Evolutionary conservation across 1,140 invertebrate genomes (phyloP), one percentile per base, ranked within the genome.

Genomic region (Papilio machaon): DNA sequence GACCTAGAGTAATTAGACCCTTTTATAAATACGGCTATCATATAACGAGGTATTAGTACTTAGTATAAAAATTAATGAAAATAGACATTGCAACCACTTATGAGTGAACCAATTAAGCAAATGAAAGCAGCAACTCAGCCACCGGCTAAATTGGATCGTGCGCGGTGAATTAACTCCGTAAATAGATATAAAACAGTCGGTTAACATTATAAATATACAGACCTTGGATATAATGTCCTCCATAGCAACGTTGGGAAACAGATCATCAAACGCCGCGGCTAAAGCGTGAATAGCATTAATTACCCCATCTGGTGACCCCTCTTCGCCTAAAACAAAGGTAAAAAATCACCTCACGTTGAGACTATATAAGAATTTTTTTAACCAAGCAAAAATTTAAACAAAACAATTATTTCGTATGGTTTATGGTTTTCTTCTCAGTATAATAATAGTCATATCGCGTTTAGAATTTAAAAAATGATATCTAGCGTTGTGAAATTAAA

Each of bases 171-270:
- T 77, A 77, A 78, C 19, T 17, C 52, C 30, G 35, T 60, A 46
- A 60, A 78, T 58, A 60, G 76, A 58, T 38, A 78, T 78, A 43
- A 58, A 78, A 30, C 76, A n/a, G 35, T 7, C 52, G 52, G 76
- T 76, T n/a, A 76, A 76, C 76, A 78, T 60, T 78, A 70, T 70
- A 81, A 82, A 73, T 80, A 82, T 76, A 85, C 87, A 79, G 81
- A 94, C 94, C 92, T 95, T 95, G 82, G 90, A 88, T 80, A 95
- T 91, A 80, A 95, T 94, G 83, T 95, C 94, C 82, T 91, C 91
- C 84, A 95, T 91, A 19, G 94, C 87, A 67, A 95, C 93, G 85
- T 94, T 94, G 58, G 94, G 94, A 85, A 93, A 95, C 83, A 95
- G 88, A 83, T 95, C 93, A 80, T 95, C 94, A 85, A 95, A 94